These are phyloP conservation scores for Sciaenops ocellatus DNA, from an alignment of 2,797 vertebrate species.

Conservation along the genomic window DNA sequence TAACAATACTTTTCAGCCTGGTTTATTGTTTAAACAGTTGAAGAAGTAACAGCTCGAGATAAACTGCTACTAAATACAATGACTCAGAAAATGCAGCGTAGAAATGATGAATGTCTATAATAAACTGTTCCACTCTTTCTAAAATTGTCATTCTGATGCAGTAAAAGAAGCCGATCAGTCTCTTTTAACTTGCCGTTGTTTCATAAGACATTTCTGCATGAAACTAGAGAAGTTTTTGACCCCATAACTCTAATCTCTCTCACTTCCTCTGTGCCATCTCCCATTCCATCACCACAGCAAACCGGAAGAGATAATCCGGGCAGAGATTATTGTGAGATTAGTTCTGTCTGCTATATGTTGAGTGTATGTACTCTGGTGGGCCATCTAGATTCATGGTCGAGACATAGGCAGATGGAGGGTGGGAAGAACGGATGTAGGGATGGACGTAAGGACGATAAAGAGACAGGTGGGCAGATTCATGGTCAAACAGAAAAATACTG, in stretches of 20 bases:
- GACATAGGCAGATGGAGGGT: constrained; percentile 26
- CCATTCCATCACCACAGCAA: constrained; percentile 44
- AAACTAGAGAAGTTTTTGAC: constrained; percentile 51
- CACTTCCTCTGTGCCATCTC: constrained; percentile 21
- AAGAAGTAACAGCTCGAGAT: background rate
- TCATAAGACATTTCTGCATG: constrained; percentile 34
- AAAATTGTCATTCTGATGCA: constrained; percentile 24
- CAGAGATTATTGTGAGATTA: constrained; percentile 78
- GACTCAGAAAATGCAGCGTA: constrained; percentile 13
- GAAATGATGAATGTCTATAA: constrained; percentile 9
- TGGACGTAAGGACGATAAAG: constrained; percentile 29
- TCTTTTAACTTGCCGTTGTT: constrained; percentile 7
- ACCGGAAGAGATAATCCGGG: constrained; percentile 72
- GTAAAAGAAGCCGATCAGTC: constrained; percentile 13
- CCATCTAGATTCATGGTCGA: constrained; percentile 21
- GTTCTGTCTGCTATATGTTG: constrained; percentile 63
- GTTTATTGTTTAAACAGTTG: constrained; percentile 16
- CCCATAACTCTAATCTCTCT: constrained; percentile 63
- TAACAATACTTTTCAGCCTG: background rate
- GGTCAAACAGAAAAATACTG: constrained; percentile 30
- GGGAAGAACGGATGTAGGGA: constrained; percentile 7
- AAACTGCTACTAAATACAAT: constrained; percentile 18
- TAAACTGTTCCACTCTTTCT: background rate
- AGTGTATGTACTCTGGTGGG: constrained; percentile 41
- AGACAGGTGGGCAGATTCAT: constrained; percentile 48